A percentile compares a stretch with the other conserved stretches of the same genome.
These are phyloP conservation scores for Boleophthalmus pectinirostris DNA, from an alignment of 2,113 vertebrate genomes.

Conservation along the genomic window DNA sequence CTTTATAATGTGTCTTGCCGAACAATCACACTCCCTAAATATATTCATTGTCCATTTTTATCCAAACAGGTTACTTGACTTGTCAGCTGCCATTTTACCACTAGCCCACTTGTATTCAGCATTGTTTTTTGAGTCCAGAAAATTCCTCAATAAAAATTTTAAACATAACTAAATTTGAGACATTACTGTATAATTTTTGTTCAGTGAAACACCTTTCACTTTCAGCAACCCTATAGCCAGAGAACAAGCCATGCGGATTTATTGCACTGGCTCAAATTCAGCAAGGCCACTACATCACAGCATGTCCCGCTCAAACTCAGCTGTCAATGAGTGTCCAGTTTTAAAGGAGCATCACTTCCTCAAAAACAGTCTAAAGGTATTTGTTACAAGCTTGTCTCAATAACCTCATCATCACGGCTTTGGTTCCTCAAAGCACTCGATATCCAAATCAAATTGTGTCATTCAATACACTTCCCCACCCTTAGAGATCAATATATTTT, in stretches of 20 bases:
- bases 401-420: constrained; percentile 44
- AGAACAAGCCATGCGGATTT: constrained; percentile 54
- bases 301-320: constrained; percentile 29
- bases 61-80: constrained; percentile 58
- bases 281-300: constrained; percentile 43
- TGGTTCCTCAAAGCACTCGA: constrained; percentile 58
- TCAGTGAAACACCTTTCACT: background rate
- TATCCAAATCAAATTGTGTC: constrained; percentile 68
- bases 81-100: constrained; percentile 52
- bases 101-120: constrained; percentile 60
- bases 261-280: constrained; percentile 39
- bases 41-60: constrained; percentile 49
- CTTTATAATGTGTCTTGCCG: constrained; percentile 55
- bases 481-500: constrained; percentile 70
- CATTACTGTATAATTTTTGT: constrained; percentile 39
- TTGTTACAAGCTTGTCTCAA: constrained; percentile 33
- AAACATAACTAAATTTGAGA: background rate
- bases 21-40: constrained; percentile 50
- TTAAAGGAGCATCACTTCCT: constrained; percentile 39
- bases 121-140: constrained; percentile 62
- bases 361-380: constrained; percentile 39
- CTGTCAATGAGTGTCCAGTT: constrained; percentile 43
- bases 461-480: constrained; percentile 59
- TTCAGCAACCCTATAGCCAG: background rate
- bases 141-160: background rate